These are phyloP conservation scores for Synergus laeviventris DNA, from an alignment of 2,888 invertebrate genomes.

Conservation along the genomic window DNA sequence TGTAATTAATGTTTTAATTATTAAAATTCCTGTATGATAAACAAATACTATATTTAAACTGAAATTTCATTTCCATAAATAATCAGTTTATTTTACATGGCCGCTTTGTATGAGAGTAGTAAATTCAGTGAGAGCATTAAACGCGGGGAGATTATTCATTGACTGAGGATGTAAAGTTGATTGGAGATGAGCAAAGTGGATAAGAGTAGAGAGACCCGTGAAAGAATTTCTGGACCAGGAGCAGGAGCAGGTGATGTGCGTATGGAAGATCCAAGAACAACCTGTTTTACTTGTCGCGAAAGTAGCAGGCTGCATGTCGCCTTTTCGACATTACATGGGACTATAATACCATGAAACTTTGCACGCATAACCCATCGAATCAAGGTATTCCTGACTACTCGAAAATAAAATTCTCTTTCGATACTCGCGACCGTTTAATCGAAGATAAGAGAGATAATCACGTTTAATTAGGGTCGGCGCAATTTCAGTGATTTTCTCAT, in stretches of 20 bases:
- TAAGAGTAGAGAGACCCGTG: slow-evolving; percentile 60
- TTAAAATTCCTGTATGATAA: not conserved
- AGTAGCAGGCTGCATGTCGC: slow-evolving; percentile 62
- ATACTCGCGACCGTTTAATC: slow-evolving; percentile 35
- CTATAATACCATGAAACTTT: slow-evolving; percentile 1
- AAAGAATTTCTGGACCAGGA: slow-evolving; percentile 63
- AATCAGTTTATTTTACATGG: not conserved
- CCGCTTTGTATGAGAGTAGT: slow-evolving; percentile 6
- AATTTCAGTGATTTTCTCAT: slow-evolving; percentile 39
- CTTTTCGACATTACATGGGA: slow-evolving; percentile 48
- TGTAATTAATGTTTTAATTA: not conserved
- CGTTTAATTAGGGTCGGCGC: slow-evolving; percentile 19
- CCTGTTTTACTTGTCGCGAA: slow-evolving; percentile 59
- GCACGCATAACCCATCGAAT: not conserved
- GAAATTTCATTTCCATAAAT: not conserved
- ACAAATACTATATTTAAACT: not conserved
- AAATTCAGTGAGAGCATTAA: slow-evolving; percentile 25
- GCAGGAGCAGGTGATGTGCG: slow-evolving; percentile 63
- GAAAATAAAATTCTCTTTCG: slow-evolving; percentile 27
- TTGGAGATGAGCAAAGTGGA: slow-evolving; percentile 66
- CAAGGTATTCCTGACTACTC: not conserved
- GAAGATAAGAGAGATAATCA: slow-evolving; percentile 33
- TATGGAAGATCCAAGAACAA: slow-evolving; percentile 54
- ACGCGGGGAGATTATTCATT: slow-evolving; percentile 60
- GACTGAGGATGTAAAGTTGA: slow-evolving; percentile 60